Percentiles rank a stretch among this genome's conserved stretches.
Evolutionary conservation across 2,797 vertebrate species (phyloP).

Genomic region (Tinamus major): DNA sequence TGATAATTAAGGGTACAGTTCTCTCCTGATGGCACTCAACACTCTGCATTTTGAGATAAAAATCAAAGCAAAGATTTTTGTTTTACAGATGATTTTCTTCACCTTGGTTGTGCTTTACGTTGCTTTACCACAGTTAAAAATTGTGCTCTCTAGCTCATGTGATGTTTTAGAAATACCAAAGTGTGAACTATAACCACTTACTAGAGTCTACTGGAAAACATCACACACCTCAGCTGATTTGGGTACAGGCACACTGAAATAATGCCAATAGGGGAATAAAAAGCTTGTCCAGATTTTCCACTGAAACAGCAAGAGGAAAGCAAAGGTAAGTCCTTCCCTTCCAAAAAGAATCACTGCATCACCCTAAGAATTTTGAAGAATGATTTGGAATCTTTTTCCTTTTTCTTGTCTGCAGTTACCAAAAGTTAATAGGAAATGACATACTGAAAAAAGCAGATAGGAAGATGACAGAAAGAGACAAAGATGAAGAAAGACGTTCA

Average conservation of each 20-base stretch:
- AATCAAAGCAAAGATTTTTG: neutral
- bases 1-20: slow-evolving; percentile 30
- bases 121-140: neutral
- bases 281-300: neutral
- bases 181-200: neutral
- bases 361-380: neutral
- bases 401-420: neutral
- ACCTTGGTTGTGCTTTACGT: neutral
- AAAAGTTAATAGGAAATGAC: neutral
- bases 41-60: neutral
- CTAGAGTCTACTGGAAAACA: neutral
- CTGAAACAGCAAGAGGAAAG: neutral
- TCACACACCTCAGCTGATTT: neutral
- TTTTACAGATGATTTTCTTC: accelerated
- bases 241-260: accelerated
- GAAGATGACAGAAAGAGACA: neutral
- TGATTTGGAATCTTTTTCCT: too few species aligned
- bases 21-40: slow-evolving; percentile 5
- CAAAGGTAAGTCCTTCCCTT: accelerated
- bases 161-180: neutral
- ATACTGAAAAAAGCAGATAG: neutral
- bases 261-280: neutral
- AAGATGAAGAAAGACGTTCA: neutral
- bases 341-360: neutral
- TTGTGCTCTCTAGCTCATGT: neutral